phyloP scores from a whole-genome alignment of 2,113 vertebrate genomes.

The Myrmecobius fasciatus region DNA sequence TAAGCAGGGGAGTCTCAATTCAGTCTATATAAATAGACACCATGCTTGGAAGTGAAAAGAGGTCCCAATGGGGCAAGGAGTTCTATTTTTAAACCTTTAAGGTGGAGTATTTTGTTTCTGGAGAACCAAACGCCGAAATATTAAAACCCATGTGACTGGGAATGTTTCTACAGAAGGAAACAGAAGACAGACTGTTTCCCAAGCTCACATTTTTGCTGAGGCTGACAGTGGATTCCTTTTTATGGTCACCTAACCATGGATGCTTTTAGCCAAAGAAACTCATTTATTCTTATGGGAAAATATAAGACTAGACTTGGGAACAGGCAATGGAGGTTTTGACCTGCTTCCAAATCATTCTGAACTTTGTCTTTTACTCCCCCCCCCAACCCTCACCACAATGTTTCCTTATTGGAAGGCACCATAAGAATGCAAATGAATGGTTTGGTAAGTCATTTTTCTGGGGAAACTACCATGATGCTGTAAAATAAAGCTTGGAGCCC shows the following conservation, averaged over 20 bases:
- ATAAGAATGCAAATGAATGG: not conserved
- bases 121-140: not conserved
- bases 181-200: not conserved
- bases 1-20: constrained; percentile 35
- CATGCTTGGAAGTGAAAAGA: constrained; percentile 16
- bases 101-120: constrained; percentile 5
- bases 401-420: not conserved
- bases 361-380: constrained; percentile 42
- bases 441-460: not conserved
- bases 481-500: not conserved
- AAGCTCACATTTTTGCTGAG: not conserved
- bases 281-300: not conserved
- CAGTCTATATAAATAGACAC: constrained; percentile 19
- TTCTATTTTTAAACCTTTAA: constrained; percentile 16
- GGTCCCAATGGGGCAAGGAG: not conserved
- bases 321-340: not conserved
- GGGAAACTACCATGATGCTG: not conserved
- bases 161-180: not conserved
- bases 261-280: constrained; percentile 20
- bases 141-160: not conserved
- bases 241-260: not conserved
- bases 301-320: constrained; percentile 45
- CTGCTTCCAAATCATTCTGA: constrained; percentile 51
- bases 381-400: not conserved
- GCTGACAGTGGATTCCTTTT: not conserved